Base-by-base conservation (phyloP, 2,888 invertebrate genomes). In the Aquatica leii region DNA sequence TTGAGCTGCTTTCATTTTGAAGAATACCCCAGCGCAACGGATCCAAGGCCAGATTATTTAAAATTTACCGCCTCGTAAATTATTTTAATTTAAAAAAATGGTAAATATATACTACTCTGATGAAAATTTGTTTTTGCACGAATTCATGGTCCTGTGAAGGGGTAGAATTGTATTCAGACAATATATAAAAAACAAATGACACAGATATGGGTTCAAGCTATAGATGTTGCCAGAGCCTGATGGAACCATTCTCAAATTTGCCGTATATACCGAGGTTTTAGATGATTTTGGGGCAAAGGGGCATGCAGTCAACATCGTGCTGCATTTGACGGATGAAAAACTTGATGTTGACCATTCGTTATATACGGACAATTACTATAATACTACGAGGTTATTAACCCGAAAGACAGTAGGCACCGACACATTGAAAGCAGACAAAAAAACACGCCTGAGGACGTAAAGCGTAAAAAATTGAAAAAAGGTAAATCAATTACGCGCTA, bases 31-130 rank as follows among this genome's bases (percentile, higher is more conserved):
- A n/a, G n/a, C n/a, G n/a, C n/a, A n/a, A n/a, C n/a, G n/a, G n/a
- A n/a, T n/a, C n/a, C n/a, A n/a, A n/a, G n/a, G n/a, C n/a, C n/a
- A n/a, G n/a, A n/a, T n/a, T n/a, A n/a, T n/a, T n/a, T n/a, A 78
- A 80, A 75, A 75, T 79, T 41, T 66, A 70, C 14, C 70, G 71
- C 20, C 21, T 80, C 12, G 59, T 80, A 12, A 74, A 78, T 62
- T 70, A 75, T 71, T 80, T 81, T 69, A 78, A 77, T n/a, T n/a
- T 62, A n/a, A n/a, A n/a, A 69, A 67, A 68, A 70, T 37, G 68
- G 70, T n/a, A 62, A 40, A n/a, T n/a, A n/a, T n/a, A n/a, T n/a
- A n/a, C n/a, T n/a, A n/a, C n/a, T n/a, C n/a, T n/a, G n/a, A n/a
- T 24, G 64, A 62, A 60, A 55, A 73, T 21, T 56, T 72, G 6